Conservation (phyloP, 2,797 vertebrate genomes). For the Uromys caudimaculatus region DNA sequence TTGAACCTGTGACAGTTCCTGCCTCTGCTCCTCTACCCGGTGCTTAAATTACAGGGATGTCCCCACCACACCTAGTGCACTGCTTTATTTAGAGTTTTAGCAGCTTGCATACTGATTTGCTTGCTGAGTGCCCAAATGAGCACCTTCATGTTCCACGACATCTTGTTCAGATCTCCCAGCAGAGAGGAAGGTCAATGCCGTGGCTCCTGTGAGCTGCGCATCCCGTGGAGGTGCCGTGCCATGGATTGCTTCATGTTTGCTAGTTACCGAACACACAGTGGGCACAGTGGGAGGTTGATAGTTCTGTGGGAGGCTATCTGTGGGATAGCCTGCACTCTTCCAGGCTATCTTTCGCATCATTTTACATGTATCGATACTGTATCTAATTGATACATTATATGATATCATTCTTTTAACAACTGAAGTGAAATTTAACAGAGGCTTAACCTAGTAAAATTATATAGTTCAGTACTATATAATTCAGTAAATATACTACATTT, state of each 20-base stretch:
- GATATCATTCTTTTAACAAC: not conserved
- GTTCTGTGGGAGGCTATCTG: not conserved
- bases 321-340: not conserved
- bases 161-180: not conserved
- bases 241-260: not conserved
- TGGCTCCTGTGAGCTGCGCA: not conserved
- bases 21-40: not conserved
- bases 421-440: conserved; percentile 26
- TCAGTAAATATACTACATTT: not conserved
- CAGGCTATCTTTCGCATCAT: not conserved
- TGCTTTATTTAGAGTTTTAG: not conserved
- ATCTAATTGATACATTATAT: not conserved
- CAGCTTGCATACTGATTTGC: not conserved
- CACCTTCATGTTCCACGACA: not conserved
- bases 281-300: not conserved
- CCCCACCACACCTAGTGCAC: no score
- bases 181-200: not conserved
- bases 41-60: not conserved
- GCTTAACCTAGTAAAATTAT: not conserved
- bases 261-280: not conserved
- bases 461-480: not conserved
- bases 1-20: not conserved
- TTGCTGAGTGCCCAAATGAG: not conserved
- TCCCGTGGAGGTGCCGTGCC: not conserved
- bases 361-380: not conserved